Percentiles rank a stretch among this genome's conserved stretches.
phyloP scores from a whole-genome alignment of 2,888 invertebrate species.

The Carpatolechia fugitivella region DNA sequence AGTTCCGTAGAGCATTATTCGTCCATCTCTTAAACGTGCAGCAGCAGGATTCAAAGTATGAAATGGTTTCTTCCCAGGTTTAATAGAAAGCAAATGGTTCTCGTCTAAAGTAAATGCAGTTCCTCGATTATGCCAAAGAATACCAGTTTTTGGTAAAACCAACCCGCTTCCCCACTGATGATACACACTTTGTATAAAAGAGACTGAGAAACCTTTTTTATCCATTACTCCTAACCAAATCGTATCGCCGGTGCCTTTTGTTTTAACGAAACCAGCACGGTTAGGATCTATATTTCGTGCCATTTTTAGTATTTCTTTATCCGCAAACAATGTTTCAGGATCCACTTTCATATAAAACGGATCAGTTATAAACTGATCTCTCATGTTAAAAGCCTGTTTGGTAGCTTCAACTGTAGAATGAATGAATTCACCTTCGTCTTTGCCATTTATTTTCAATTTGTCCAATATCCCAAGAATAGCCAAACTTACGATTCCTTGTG shows the following conservation, averaged over 20 bases:
- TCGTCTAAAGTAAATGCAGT: conserved; percentile 47
- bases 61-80: conserved; percentile 64
- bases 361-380: conserved; percentile 59
- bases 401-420: conserved; percentile 63
- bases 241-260: conserved; percentile 62
- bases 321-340: conserved; percentile 44
- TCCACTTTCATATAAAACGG: conserved; percentile 56
- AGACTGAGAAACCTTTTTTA: conserved; percentile 63
- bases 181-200: conserved; percentile 67
- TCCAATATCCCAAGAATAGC: conserved; percentile 61
- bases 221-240: conserved; percentile 72
- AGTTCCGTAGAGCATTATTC: conserved; percentile 61
- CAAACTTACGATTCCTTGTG: conserved; percentile 64
- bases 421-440: conserved; percentile 58
- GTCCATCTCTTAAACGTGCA: conserved; percentile 60
- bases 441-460: conserved; percentile 51
- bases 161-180: conserved; percentile 59
- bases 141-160: conserved; percentile 61
- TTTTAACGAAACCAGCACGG: conserved; percentile 24
- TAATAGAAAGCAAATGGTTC: conserved; percentile 45
- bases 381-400: conserved; percentile 49
- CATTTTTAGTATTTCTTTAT: conserved; percentile 44
- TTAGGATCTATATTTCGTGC: conserved; percentile 40
- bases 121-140: conserved; percentile 68
- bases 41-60: conserved; percentile 66